Conservation (phyloP, 2,113 vertebrate genomes). For the Neopipo cinnamomea region DNA sequence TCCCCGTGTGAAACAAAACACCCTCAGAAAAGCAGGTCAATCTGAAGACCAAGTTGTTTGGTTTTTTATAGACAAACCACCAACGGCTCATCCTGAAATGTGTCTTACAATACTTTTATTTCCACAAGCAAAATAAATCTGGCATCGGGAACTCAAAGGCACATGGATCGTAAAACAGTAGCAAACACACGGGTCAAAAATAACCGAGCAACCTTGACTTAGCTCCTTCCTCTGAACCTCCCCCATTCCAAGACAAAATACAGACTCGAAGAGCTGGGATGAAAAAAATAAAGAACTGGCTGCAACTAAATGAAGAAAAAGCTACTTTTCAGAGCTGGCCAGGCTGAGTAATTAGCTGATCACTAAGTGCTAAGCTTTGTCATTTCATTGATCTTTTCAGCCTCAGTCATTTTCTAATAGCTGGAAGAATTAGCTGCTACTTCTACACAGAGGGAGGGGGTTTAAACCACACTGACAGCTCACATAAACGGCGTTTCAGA, state of each 20-base stretch:
- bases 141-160: neutral
- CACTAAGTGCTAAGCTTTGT: neutral
- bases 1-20: accelerated
- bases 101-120: accelerated
- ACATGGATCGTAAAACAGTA: neutral
- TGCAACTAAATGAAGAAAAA: neutral
- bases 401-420: neutral
- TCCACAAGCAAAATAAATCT: neutral
- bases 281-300: neutral
- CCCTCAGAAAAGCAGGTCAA: neutral
- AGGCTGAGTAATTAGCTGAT: neutral
- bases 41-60: neutral
- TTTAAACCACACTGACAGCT: neutral
- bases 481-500: neutral
- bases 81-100: neutral
- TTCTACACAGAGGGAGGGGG: neutral
- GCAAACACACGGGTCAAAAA: neutral
- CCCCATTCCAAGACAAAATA: neutral
- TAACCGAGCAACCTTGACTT: too few relatives aligned
- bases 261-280: too few relatives aligned
- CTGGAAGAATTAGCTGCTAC: conserved; percentile 2
- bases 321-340: neutral
- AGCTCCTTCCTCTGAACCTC: neutral
- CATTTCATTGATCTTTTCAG: neutral
- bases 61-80: neutral